phyloP scores from a whole-genome alignment of 1,140 invertebrate species.

The Pemphigus obesinymphae region DNA sequence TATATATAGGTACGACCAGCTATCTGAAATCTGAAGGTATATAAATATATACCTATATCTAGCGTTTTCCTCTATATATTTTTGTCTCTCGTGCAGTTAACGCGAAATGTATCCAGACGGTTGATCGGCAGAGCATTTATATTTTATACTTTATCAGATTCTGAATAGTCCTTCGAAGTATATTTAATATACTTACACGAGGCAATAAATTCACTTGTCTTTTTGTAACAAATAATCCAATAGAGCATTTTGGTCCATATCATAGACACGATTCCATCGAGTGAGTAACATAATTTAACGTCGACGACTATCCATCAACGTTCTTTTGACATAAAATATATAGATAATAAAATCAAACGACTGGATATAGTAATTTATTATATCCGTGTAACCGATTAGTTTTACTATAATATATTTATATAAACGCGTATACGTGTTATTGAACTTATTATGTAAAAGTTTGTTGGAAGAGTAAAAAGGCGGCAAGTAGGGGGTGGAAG shows the following conservation, averaged over 20 bases:
- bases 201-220: slow-evolving; percentile 28
- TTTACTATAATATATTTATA: background rate
- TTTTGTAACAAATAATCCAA: slow-evolving; percentile 11
- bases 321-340: slow-evolving; percentile 11
- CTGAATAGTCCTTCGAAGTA: background rate
- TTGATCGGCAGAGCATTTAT: background rate
- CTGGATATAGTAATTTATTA: background rate
- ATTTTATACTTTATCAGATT: slow-evolving; percentile 23
- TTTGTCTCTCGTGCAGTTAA: background rate
- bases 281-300: slow-evolving; percentile 6
- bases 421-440: background rate
- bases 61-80: too few species aligned
- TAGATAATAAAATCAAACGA: slow-evolving; percentile 16
- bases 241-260: slow-evolving; percentile 15
- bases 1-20: too few species aligned
- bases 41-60: too few species aligned
- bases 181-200: background rate
- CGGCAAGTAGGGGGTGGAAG: too few species aligned
- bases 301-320: slow-evolving; percentile 15
- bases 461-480: background rate
- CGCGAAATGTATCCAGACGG: background rate
- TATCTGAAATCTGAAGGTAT: too few species aligned
- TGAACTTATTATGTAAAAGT: background rate
- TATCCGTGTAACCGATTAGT: background rate
- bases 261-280: slow-evolving; percentile 23